Percentiles rank a stretch among this genome's conserved stretches.
Conservation (phyloP, 2,888 invertebrate genomes). For the Blera fallax region DNA sequence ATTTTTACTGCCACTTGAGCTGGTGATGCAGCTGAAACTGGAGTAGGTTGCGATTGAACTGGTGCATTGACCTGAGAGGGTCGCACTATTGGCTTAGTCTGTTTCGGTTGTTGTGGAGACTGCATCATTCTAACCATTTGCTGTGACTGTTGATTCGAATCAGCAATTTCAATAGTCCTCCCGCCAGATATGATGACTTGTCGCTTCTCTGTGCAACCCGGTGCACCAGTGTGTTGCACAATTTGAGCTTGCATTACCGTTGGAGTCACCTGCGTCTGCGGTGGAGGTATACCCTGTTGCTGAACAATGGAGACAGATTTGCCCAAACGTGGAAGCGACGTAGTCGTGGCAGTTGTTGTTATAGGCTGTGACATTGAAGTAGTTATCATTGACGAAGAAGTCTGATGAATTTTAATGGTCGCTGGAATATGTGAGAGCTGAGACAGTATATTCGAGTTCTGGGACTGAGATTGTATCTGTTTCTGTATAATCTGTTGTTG, state of each 20-base stretch:
- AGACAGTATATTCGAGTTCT: constrained; percentile 75
- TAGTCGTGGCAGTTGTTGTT: constrained; percentile 73
- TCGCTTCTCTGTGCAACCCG: constrained; percentile 78
- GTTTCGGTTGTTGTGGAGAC: constrained; percentile 74
- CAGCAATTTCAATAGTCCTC: constrained; percentile 76
- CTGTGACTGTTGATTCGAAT: constrained; percentile 78
- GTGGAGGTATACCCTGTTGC: constrained; percentile 81
- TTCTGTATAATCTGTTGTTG: constrained; percentile 76
- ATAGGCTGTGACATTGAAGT: constrained; percentile 55
- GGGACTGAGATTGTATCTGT: constrained; percentile 72
- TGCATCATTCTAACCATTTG: constrained; percentile 80
- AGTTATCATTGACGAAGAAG: constrained; percentile 74
- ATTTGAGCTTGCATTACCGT: constrained; percentile 74
- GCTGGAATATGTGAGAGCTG: constrained; percentile 81
- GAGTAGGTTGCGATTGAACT: constrained; percentile 72
- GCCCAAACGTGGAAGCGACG: constrained; percentile 74
- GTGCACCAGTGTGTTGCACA: constrained; percentile 80
- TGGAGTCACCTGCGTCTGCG: constrained; percentile 84
- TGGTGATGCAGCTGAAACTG: constrained; percentile 60
- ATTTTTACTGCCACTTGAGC: constrained; percentile 29
- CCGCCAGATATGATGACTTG: constrained; percentile 77
- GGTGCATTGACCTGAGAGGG: constrained; percentile 31
- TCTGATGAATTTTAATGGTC: constrained; percentile 82
- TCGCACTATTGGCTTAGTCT: constrained; percentile 72
- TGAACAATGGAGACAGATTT: constrained; percentile 78